A percentile compares a stretch with the other conserved stretches of the same genome.
Conservation (phyloP, 2,113 vertebrate species). For the Syngnathus floridae region DNA sequence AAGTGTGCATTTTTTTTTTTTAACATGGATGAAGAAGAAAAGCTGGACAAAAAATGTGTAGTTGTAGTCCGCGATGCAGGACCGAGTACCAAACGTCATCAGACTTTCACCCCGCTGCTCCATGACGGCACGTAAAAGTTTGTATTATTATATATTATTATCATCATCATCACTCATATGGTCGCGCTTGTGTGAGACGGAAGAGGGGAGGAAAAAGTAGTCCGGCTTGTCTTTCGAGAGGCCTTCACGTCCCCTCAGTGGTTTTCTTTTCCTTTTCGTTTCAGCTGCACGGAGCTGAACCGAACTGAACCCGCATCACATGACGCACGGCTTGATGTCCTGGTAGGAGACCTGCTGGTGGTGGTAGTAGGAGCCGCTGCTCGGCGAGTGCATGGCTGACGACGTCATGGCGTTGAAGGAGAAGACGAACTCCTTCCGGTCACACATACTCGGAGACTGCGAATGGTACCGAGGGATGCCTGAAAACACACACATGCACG, state of each 20-base stretch:
- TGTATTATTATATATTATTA: constrained; percentile 59
- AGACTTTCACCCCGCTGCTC: constrained; percentile 43
- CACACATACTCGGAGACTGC: constrained; percentile 96
- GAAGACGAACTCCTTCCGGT: constrained; percentile 98
- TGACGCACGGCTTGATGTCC: constrained; percentile 98
- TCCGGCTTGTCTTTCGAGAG: constrained; percentile 30
- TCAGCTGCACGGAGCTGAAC: constrained; percentile 30
- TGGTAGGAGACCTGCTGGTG: constrained; percentile 98
- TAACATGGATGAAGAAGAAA: constrained; percentile 44
- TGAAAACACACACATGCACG: constrained; percentile 37
- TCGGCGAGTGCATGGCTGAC: constrained; percentile 88
- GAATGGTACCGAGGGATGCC: constrained; percentile 95
- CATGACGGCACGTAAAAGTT: constrained; percentile 31
- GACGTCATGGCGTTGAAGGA: constrained; percentile 99
- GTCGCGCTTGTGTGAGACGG: constrained; percentile 22
- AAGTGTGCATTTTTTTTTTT: constrained; percentile 46
- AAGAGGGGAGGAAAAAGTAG: constrained; percentile 23
- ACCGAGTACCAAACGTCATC: constrained; percentile 70
- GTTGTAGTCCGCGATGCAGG: constrained; percentile 71
- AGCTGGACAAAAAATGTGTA: constrained; percentile 40
- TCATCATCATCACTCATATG: constrained; percentile 16
- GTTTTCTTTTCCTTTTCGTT: constrained; percentile 34
- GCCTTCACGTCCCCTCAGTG: constrained; percentile 40
- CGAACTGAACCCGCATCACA: constrained; percentile 73
- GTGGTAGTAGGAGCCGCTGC: constrained; percentile 90